Percentiles rank a stretch among this genome's conserved stretches.
phyloP scores from a whole-genome alignment of 2,797 vertebrate genomes.

The Spatula versicolor region DNA sequence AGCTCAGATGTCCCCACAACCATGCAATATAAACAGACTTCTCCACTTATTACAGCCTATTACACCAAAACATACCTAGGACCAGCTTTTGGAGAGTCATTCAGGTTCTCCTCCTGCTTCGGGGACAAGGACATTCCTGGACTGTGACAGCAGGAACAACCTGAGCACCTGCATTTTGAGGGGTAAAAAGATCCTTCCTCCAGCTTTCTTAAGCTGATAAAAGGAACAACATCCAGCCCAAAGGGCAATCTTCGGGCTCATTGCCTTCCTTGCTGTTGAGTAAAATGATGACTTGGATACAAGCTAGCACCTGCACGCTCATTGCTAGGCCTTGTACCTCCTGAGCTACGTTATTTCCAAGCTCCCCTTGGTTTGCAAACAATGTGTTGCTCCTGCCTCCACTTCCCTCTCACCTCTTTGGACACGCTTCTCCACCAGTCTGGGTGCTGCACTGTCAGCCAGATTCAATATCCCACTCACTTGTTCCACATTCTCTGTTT shows the following conservation, averaged over 20 bases:
- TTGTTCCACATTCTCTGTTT: neutral
- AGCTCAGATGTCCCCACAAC: neutral
- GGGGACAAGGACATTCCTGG: neutral
- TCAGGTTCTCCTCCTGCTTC: neutral
- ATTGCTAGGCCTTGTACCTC: neutral
- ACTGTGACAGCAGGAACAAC: neutral
- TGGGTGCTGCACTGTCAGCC: neutral
- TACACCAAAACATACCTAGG: neutral
- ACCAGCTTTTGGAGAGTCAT: neutral
- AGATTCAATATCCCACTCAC: neutral
- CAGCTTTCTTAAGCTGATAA: neutral
- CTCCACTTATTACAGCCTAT: neutral
- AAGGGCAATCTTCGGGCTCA: neutral
- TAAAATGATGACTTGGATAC: neutral
- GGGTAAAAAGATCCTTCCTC: neutral
- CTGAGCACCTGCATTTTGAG: neutral
- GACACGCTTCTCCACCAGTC: neutral
- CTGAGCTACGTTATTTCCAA: neutral
- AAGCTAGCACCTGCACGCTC: neutral
- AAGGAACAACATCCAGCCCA: neutral
- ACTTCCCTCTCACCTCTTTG: neutral
- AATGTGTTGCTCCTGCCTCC: neutral
- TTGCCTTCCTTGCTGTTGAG: neutral
- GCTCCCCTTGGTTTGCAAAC: neutral
- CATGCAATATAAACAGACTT: neutral